A percentile compares a stretch with the other conserved stretches of the same genome.
Evolutionary conservation across 2,113 vertebrate genomes (phyloP).

Genomic region (Galemys pyrenaicus): DNA sequence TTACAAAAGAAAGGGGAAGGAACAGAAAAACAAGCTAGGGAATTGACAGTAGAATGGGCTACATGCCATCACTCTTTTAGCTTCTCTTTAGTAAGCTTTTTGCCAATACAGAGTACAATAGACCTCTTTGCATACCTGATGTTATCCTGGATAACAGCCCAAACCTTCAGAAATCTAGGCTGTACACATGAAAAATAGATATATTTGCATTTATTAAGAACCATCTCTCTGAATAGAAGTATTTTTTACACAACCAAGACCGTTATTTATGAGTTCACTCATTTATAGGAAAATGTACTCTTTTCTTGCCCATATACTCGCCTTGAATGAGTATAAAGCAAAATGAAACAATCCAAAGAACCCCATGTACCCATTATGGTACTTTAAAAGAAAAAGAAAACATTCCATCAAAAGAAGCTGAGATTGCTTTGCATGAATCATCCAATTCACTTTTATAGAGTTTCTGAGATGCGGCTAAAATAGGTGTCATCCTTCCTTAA

Average conservation of each 20-base stretch:
- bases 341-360: conserved; percentile 42
- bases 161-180: conserved; percentile 75
- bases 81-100: conserved; percentile 76
- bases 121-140: conserved; percentile 77
- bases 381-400: conserved; percentile 37
- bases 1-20: conserved; percentile 71
- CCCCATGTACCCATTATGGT: conserved; percentile 5
- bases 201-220: conserved; percentile 76
- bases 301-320: conserved; percentile 30
- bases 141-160: conserved; percentile 80
- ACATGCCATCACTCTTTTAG: conserved; percentile 73
- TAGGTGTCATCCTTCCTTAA: background rate
- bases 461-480: background rate
- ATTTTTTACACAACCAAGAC: background rate
- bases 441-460: background rate
- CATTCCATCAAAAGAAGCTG: background rate
- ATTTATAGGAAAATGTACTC: conserved; percentile 48
- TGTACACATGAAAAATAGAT: conserved; percentile 65
- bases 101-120: conserved; percentile 78
- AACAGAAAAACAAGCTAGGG: conserved; percentile 74
- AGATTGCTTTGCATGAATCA: background rate
- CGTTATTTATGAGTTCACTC: conserved; percentile 58
- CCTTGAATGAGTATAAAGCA: conserved; percentile 28
- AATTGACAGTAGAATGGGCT: conserved; percentile 76
- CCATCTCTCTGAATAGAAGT: conserved; percentile 64